Base-by-base conservation (phyloP, 1,140 invertebrate genomes). In the Zaprionus ornatus region DNA sequence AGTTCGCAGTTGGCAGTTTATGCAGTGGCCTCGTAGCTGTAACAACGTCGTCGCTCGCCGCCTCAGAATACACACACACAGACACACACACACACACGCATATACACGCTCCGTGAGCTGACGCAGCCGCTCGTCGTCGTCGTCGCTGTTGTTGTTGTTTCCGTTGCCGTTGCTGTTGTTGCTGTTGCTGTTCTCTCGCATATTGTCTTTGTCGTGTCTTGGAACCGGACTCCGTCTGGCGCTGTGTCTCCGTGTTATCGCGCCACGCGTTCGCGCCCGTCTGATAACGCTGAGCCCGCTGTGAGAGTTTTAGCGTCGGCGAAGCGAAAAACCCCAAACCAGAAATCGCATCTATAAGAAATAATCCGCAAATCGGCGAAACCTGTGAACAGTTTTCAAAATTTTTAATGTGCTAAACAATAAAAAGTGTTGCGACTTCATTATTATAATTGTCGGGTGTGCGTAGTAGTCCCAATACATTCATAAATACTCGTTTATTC, bases 11-110 rank as follows among this genome's bases (percentile, higher is more conserved):
- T 81, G 84, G 86, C 85, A 90, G 85, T 90, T 81, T 71, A 79
- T 79, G 81, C 78, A 85, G 75, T 90, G 85, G 81, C 82, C 79
- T 90, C 85, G 85, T 76, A 85, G 85, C 82, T 90, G 81, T 90
- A 90, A 90, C 85, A 90, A 90, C 85, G 82, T 88, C 32, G 45
- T 23, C 74, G 62, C 81, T 82, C 85, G 85, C 79, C 67, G 57
- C 57, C 40, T 9, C 6, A 17, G 40, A 2, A 9, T n/a, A 45
- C 40, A 45, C 7, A 45, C 40, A 45, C 40, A 42, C 40, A 13
- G 12, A 10, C 3, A 32, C 29, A 9, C 2, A 4, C 35, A 37
- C 4, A 40, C 37, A 40, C 37, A 42, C 32, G 40, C 55, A 54
- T 37, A 55, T 65, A 50, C 27, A 48, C 59, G 37, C 27, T 27